Base-by-base conservation (phyloP, 1,140 invertebrate genomes). In the Trachelipus rathkii region DNA sequence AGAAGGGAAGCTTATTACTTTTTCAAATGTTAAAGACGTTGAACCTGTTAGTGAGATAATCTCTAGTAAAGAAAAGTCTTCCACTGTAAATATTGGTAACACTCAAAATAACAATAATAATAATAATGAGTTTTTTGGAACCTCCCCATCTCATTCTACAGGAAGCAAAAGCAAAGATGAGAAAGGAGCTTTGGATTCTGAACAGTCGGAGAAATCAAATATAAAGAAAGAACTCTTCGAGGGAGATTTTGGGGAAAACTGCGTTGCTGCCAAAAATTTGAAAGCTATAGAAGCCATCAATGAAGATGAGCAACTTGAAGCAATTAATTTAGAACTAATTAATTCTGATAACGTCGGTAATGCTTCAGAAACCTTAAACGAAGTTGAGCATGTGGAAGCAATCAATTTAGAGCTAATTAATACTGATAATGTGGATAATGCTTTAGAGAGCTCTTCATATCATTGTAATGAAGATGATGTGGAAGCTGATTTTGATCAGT, bases 201-300 rank as follows among this genome's bases (percentile, higher is more conserved):
- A 60, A 60, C 50, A 60, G 50, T 60, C 50, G 1, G 50, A 60
- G 50, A 60, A 60, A 60, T 2, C 50, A 60, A 60, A 60, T 60
- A 4, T 60, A 15, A 3, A 60, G 19, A 60, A 60, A 60, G 50
- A 60, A 15, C 8, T 60, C 11, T 13, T 15, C 3, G 19, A 60
- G 4, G 19, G 11, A 19, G 11, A 15, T 60, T 13, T 15, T 15
- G 19, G 19, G 1, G 50, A 60, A 15, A 15, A 15, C 11, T 60
- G 50, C 8, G 19, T 60, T 15, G 1, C 11, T 60, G 50, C 50
- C 1, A 60, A 19, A 60, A 60, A 60, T 19, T 2, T 60, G 3
- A 19, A 60, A 4, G 2, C 8, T 19, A 60, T 60, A 15, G 50
- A 50, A 50, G 46, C 46, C 15, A 10, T 50, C 15, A 50, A 50